Evolutionary conservation across 2,113 vertebrate species (phyloP), one percentile per base, ranked within the genome.

Genomic region (Melanerpes formicivorus): DNA sequence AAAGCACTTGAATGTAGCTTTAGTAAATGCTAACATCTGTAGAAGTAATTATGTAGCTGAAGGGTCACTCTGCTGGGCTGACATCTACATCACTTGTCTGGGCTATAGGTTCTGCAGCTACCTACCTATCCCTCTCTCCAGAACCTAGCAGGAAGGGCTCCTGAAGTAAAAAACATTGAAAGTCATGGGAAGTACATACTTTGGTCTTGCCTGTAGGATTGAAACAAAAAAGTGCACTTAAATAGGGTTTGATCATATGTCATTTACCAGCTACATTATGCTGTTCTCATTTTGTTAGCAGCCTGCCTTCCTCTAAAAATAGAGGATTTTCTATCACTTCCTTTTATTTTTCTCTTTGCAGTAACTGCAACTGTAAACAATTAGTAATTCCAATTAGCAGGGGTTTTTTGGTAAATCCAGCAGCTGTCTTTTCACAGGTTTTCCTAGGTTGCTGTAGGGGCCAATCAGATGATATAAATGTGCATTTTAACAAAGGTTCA

Each of bases 401-500:
- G 4, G 19, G 3, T 3, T 50, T 74, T 84, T 78, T 32, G 9
- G 26, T 80, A 74, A 50, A 48, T 80, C 60, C 4, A 4, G 70
- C 88, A 95, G 78, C 88, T 95, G 88, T 25, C 54, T 96, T 93
- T 94, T 95, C 88, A 64, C 86, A 90, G 78, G 56, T 94, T 95
- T 91, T 72, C 58, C 54, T 74, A 56, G 69, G 67, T 60, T 95
- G 88, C 87, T 95, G 70, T 77, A 90, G 89, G 70, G 93, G 76
- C 81, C 92, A 92, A 90, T 93, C 92, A 93, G 83, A 93, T 93
- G 37, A 87, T 96, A 93, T 92, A 90, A 93, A 94, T 95, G 82
- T 96, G 95, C 91, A 94, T 94, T 82, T 95, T 96, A 95, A 94
- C 93, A 96, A 96, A 93, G 88, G 84, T 92, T 95, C 91, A 93